Evolutionary conservation across 2,113 vertebrate species (phyloP), one percentile per base, ranked within the genome.

Genomic region (Haemorhous mexicanus): DNA sequence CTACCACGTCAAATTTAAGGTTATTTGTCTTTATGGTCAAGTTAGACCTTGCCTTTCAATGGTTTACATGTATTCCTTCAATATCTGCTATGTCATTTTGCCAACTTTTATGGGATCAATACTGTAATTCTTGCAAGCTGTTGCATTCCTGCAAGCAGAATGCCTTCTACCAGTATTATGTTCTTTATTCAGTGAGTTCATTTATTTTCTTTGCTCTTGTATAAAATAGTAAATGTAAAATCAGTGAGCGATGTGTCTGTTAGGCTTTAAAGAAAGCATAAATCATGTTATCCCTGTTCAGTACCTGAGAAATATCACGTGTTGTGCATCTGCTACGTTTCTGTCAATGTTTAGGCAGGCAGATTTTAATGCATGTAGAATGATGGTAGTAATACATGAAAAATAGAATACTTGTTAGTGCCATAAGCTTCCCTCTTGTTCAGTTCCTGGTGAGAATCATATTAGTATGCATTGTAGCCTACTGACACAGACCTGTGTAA

Each of bases 281-380:
- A 41, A 37, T 50, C 3, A 7, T 32, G 3, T 46, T 73, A 63
- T 27, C 3, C 6, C 4, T 84, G 5, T 89, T 90, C 24, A 50
- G 20, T 58, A 61, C 9, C 20, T 64, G 35, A 50, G 35, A 84
- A 87, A 49, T 19, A 41, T 5, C 4, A 27, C 13, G 12, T 43
- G 13, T 74, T 58, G 8, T 74, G 11, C 3, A 5, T 50, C 23
- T 80, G 18, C 43, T 83, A 41, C 0, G 0, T 70, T 81, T 83
- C 50, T 72, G 9, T 39, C 33, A 80, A 0, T 59, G 13, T 67
- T 73, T 43, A 22, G 9, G 13, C 47, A 46, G 20, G 15, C 49
- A 46, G 27, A 68, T 87, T 89, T 78, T 87, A 64, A 39, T 52
- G 27, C 3, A 8, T 56, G 58, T 83, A 67, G 16, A 62, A 39